phyloP scores from a whole-genome alignment of 2,113 vertebrate species.

The Paraplagusia blochii region DNA sequence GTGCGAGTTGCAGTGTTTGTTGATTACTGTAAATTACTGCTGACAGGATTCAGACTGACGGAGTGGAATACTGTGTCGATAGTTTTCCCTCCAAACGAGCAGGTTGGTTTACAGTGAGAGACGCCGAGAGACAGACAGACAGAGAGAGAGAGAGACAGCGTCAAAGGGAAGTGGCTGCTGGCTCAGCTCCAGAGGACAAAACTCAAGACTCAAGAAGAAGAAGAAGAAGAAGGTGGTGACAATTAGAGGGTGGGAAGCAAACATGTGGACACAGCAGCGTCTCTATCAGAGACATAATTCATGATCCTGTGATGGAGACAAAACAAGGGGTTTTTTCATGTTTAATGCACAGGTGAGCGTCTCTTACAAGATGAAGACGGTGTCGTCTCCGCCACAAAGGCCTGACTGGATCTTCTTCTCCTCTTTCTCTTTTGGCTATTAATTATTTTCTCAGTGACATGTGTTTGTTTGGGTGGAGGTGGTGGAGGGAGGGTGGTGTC shows the following conservation, averaged over 20 bases:
- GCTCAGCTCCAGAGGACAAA: constrained; percentile 30
- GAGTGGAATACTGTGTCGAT: constrained; percentile 32
- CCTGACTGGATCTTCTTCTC: constrained; percentile 52
- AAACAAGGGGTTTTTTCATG: constrained; percentile 76
- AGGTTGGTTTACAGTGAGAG: constrained; percentile 16
- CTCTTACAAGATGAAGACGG: constrained; percentile 77
- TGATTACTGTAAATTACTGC: constrained; percentile 19
- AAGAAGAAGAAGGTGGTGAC: constrained; percentile 31
- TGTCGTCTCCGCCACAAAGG: constrained; percentile 53
- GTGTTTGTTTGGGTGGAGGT: constrained; percentile 69
- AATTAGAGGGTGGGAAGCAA: constrained; percentile 57
- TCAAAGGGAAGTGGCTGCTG: constrained; percentile 12
- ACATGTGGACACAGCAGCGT: constrained; percentile 63
- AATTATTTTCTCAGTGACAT: constrained; percentile 77
- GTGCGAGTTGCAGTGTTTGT: no score
- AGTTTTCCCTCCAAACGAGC: constrained; percentile 20
- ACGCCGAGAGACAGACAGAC: constrained; percentile 9
- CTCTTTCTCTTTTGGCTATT: constrained; percentile 58
- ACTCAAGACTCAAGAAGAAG: no score
- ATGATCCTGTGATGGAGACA: constrained; percentile 59
- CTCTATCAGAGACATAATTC: constrained; percentile 67
- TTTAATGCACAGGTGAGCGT: constrained; percentile 76
- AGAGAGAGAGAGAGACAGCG: constrained; percentile 1
- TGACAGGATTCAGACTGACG: constrained; percentile 43
- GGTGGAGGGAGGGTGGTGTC: constrained; percentile 63